Base-by-base conservation (phyloP, 1,140 invertebrate genomes). In the Lordiphosa collinella region DNA sequence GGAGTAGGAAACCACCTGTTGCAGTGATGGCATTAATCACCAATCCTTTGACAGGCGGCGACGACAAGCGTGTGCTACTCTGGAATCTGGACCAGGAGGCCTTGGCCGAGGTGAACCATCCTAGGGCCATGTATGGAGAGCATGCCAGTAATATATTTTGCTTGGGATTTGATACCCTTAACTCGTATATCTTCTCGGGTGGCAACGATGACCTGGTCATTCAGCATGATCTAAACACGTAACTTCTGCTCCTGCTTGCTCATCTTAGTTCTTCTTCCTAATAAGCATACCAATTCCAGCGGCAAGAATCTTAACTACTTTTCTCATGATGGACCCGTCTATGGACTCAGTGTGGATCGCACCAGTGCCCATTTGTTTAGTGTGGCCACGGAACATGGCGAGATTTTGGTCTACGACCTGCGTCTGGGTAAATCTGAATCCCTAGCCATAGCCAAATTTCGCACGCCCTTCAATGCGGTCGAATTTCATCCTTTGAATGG, bases 61-160 rank as follows among this genome's bases (percentile, higher is more conserved):
- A 98, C 92, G 97, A 98, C 85, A 92, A 95, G 80, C 91, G 96
- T 63, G 94, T 99, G 12, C 90, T 98, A 71, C 75, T 98, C 46
- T 98, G 97, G 97, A 93, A 94, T 76, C 92, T 97, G 22, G 93
- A 95, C 47, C 92, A 95, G 2, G 93, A 95, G n/a, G 93, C 94
- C 3, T 91, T 96, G 40, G 90, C 93, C 50, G 91, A 91, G 48
- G 82, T 90, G 35, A 92, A 91, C 9, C 25, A 91, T 14, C 95
- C 95, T 1, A 89, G 90, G 10, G 88, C 90, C 0, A 97, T 98
- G 95, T 92, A 93, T 86, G 93, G 92, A 9, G 92, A 95, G 66
- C 97, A 99, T 87, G 92, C 93, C 54, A 97, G 96, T 79, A 98
- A 98, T 89, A 97, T 99, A 61, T 98, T 98, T 89, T 97, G 96